These are phyloP conservation scores for Zoroaster sp. DNA, from an alignment of 53 echinoderm and acorn worm genomes.

Conservation along the genomic window DNA sequence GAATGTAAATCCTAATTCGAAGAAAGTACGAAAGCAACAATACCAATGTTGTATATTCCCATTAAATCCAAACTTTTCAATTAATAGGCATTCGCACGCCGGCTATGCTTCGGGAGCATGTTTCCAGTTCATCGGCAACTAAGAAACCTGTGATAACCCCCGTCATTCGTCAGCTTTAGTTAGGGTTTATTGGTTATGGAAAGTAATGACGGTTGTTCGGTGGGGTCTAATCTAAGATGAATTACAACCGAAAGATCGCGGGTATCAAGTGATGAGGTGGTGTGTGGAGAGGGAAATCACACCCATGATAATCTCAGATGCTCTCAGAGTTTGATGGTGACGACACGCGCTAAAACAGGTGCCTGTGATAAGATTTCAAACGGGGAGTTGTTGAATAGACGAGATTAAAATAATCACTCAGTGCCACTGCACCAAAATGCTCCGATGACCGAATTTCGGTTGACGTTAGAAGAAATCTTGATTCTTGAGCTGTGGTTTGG, in stretches of 20 bases:
- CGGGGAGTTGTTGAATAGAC: no score
- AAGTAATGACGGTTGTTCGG: neutral
- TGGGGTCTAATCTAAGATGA: neutral
- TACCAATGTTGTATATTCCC: no score
- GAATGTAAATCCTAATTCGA: no score
- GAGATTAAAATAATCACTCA: no score
- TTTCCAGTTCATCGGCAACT: neutral
- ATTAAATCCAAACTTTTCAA: neutral
- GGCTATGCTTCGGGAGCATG: neutral
- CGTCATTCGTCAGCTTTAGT: constrained; percentile 26
- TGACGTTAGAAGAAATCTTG: no score
- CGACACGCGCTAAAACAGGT: neutral
- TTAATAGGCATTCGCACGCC: neutral
- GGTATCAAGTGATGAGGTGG: neutral
- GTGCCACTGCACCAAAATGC: no score
- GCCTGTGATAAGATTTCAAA: no score
- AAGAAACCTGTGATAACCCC: neutral
- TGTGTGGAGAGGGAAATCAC: neutral
- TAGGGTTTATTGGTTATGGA: constrained; percentile 19
- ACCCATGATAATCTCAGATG: neutral
- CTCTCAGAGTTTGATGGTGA: neutral
- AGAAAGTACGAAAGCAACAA: no score
- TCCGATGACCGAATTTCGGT: no score
- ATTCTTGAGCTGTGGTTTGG: no score
- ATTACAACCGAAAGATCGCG: neutral